These are phyloP conservation scores for Anthopleura sola DNA, from an alignment of 64 coral and sea anemone species.

Conservation along the genomic window DNA sequence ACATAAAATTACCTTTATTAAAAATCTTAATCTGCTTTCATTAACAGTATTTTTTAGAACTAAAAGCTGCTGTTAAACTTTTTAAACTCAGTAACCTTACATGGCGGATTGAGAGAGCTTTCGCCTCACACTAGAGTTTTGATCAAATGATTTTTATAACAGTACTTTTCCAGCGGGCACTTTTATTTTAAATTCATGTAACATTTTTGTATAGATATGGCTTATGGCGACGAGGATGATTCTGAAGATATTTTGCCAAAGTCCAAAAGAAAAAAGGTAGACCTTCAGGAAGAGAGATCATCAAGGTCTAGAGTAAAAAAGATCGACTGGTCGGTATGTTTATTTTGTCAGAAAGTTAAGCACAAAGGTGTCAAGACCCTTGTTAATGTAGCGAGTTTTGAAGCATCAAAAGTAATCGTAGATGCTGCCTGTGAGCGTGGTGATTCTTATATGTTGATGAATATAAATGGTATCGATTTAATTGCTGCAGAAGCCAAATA, in stretches of 20 bases:
- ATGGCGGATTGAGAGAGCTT: too few relatives aligned
- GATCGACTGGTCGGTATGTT: slow-evolving; percentile 6
- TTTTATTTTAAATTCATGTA: not conserved
- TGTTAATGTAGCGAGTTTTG: slow-evolving; percentile 4
- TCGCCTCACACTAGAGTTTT: too few relatives aligned
- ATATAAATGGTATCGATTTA: slow-evolving; percentile 22
- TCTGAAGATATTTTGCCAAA: not conserved
- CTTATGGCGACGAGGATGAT: not conserved
- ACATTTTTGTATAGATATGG: not conserved
- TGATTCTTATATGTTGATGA: not conserved
- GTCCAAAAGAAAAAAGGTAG: not conserved
- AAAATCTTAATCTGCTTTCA: not conserved
- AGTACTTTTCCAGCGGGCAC: not conserved
- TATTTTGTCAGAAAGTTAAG: slow-evolving; percentile 29
- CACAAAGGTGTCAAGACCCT: slow-evolving; percentile 14
- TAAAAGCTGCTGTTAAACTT: too few relatives aligned
- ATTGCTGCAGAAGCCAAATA: slow-evolving; percentile 61
- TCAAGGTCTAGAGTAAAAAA: not conserved
- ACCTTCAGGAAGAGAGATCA: not conserved
- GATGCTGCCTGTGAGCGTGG: not conserved
- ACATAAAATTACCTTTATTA: not conserved
- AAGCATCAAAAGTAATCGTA: slow-evolving; percentile 1
- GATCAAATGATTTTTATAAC: too few relatives aligned
- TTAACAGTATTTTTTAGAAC: too few relatives aligned
- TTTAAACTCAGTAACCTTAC: too few relatives aligned